Evolutionary conservation across 2,113 vertebrate genomes (phyloP), one percentile per base, ranked within the genome.

Genomic region (Neogobius melanostomus): DNA sequence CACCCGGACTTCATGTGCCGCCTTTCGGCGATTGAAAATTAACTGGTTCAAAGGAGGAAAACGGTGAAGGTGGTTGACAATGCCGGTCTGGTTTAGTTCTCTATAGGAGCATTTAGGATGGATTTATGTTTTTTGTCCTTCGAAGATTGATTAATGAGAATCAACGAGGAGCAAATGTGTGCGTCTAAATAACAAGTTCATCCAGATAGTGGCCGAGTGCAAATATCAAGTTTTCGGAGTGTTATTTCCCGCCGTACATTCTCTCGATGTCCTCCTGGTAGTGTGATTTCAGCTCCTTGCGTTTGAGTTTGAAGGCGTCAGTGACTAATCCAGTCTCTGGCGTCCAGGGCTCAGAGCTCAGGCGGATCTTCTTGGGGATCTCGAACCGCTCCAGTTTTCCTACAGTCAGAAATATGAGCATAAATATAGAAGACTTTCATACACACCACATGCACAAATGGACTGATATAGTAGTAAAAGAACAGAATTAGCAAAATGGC

Each of bases 321-420:
- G 98, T 99, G 85, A 99, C 98, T 84, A 99, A 87, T 59, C 97
- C 98, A 0, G 94, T 98, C 91, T 99, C 98, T 15, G 97, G 97
- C 42, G 96, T 98, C 98, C 98, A 99, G 0, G 95, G 90, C 60
- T 99, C 97, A 0, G 97, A 88, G 21, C 96, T 96, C 90, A 99
- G 91, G 2, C 95, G 92, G 76, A 99, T 95, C 91, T 99, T 99
- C 64, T 95, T 91, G 54, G 98, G 98, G 68, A 99, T 94, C 89
- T 99, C 98, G 84, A 99, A 99, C 61, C 95, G 95, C 84, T 99
- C 97, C 90, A 99, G 90, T 72, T 96, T 94, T 28, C 93, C 98
- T 99, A 86, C 28, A 59, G 1, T 75, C 42, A 75, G 36, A 16
- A 16, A 66, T 43, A 57, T 47, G 67, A 36, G 43, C 65, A 17